Evolutionary conservation across 2,888 invertebrate genomes (phyloP).

Genomic region (Orchesella flavescens): DNA sequence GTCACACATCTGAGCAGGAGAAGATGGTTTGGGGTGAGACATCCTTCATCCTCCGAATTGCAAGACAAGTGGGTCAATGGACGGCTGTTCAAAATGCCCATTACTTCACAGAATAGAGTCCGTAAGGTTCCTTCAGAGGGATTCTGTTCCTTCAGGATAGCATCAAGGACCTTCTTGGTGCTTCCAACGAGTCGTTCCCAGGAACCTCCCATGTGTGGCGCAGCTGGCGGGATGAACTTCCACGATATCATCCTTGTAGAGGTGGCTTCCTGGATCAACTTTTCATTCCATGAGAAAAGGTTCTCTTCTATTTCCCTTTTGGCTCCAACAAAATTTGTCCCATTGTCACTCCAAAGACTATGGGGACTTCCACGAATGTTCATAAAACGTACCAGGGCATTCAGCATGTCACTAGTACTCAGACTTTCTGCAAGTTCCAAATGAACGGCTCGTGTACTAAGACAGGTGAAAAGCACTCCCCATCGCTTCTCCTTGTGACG

Average conservation of each 20-base stretch:
- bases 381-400: constrained; percentile 47
- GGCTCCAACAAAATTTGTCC: constrained; percentile 66
- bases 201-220: constrained; percentile 68
- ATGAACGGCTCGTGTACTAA: constrained; percentile 52
- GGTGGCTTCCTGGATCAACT: neutral
- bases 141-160: constrained; percentile 32
- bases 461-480: constrained; percentile 53
- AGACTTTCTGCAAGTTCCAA: constrained; percentile 41
- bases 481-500: constrained; percentile 5
- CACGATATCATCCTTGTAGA: constrained; percentile 28
- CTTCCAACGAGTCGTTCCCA: constrained; percentile 68
- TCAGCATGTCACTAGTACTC: constrained; percentile 20
- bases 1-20: constrained; percentile 23
- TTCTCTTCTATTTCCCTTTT: neutral
- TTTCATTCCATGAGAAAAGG: neutral
- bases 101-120: constrained; percentile 60
- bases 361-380: constrained; percentile 45
- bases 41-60: constrained; percentile 46
- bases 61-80: constrained; percentile 51
- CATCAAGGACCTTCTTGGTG: constrained; percentile 51
- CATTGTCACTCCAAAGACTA: constrained; percentile 64
- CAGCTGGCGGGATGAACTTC: constrained; percentile 64
- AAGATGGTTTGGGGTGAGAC: constrained; percentile 58
- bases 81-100: constrained; percentile 49
- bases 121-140: constrained; percentile 53